Conservation (phyloP, 2,888 invertebrate species). For the Drymonia ruficornis region DNA sequence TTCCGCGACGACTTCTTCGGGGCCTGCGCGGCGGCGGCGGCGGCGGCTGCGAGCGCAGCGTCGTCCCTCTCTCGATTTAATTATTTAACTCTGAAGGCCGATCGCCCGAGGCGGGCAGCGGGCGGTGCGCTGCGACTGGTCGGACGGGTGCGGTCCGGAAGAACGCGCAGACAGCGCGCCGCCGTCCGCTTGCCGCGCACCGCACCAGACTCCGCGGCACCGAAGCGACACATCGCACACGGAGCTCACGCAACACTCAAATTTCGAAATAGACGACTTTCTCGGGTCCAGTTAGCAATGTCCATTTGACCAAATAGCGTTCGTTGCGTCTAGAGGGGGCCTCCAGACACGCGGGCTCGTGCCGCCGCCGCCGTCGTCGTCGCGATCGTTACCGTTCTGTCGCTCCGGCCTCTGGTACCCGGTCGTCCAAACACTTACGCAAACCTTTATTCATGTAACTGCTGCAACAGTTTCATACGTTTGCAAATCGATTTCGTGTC, state of each 20-base stretch:
- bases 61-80: conserved; percentile 78
- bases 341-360: conserved; percentile 46
- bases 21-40: conserved; percentile 53
- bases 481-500: conserved; percentile 30
- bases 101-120: conserved; percentile 81
- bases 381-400: conserved; percentile 18
- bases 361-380: conserved; percentile 25
- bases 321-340: conserved; percentile 49
- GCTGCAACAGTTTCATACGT: conserved; percentile 31
- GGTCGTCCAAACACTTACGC: conserved; percentile 23
- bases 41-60: conserved; percentile 41
- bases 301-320: conserved; percentile 63
- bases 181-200: conserved; percentile 70
- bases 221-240: conserved; percentile 76
- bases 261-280: conserved; percentile 82
- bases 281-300: conserved; percentile 73
- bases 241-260: conserved; percentile 74
- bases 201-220: conserved; percentile 80
- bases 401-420: conserved; percentile 10
- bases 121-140: conserved; percentile 81
- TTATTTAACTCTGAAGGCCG: conserved; percentile 82
- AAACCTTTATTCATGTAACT: conserved; percentile 32
- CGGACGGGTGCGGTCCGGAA: conserved; percentile 81
- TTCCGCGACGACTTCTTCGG: conserved; percentile 80
- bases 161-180: conserved; percentile 82